Evolutionary conservation across 2,113 vertebrate species (phyloP).

Genomic region (Microtus oregoni): DNA sequence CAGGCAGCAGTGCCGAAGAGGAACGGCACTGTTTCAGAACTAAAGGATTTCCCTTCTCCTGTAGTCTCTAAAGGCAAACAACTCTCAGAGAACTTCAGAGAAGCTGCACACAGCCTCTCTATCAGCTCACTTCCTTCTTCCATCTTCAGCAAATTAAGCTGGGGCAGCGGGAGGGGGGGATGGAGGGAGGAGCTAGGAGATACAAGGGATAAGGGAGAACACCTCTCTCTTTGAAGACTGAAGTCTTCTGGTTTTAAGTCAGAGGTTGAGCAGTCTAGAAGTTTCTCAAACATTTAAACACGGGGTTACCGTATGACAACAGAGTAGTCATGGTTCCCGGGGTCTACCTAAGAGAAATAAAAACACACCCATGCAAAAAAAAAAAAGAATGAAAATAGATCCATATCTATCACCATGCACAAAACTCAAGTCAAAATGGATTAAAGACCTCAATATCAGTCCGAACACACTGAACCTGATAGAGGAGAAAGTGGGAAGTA

Average conservation of each 20-base stretch:
- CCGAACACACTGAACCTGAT: no score
- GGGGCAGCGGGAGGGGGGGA: background rate
- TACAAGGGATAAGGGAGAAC: background rate
- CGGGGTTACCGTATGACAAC: background rate
- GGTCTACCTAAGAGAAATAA: background rate
- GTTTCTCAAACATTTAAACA: constrained; percentile 29
- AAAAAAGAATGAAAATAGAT: no score
- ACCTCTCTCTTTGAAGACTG: background rate
- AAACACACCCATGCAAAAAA: background rate
- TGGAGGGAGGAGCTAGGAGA: background rate
- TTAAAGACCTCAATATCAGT: no score
- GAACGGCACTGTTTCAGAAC: background rate
- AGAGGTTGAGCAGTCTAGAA: background rate
- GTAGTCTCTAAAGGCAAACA: background rate
- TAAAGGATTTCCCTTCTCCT: background rate
- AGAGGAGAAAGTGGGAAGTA: no score
- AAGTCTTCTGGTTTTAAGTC: background rate
- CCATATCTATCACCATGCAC: no score
- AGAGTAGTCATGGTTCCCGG: background rate
- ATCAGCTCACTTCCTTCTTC: background rate
- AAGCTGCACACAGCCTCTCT: background rate
- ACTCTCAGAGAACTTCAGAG: background rate
- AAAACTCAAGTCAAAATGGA: no score
- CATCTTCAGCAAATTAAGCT: background rate
- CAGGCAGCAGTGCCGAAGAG: background rate